Percentiles rank a stretch among this genome's conserved stretches.
Conservation (phyloP, 1,140 invertebrate genomes). For the Adoxophyes honmai region DNA sequence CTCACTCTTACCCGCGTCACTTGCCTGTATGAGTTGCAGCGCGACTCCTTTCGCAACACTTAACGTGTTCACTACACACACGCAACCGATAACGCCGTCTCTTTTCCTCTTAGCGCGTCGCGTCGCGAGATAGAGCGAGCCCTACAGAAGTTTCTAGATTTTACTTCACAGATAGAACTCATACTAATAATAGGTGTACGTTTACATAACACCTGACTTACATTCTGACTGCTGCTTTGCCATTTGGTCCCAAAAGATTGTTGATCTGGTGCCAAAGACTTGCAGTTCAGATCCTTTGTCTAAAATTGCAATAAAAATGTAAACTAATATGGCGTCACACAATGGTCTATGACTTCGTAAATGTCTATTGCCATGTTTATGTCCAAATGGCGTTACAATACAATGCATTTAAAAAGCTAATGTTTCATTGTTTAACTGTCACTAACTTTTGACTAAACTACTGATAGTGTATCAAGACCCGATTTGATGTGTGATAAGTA, state of each 20-base stretch:
- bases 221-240: slow-evolving; percentile 18
- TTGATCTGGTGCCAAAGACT: slow-evolving; percentile 15
- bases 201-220: slow-evolving; percentile 37
- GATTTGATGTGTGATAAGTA: no score
- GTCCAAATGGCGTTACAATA: no score
- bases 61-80: slow-evolving; percentile 37
- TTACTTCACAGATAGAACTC: slow-evolving; percentile 20
- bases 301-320: neutral
- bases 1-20: slow-evolving; percentile 57
- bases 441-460: no score
- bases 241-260: slow-evolving; percentile 15
- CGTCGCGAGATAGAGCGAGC: slow-evolving; percentile 37
- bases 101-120: slow-evolving; percentile 53
- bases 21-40: slow-evolving; percentile 41
- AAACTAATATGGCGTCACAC: no score
- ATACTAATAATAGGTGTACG: slow-evolving; percentile 20
- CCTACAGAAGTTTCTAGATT: slow-evolving; percentile 44
- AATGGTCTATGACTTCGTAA: no score
- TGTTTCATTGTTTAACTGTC: no score
- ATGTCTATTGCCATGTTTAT: no score
- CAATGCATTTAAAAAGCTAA: no score
- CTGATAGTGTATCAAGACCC: no score
- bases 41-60: slow-evolving; percentile 56
- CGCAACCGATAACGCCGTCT: slow-evolving; percentile 51
- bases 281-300: slow-evolving; percentile 9